These are phyloP conservation scores for Mastigias papua DNA, from an alignment of 30 jellyfish, hydroid and myxozoan genomes.

Conservation along the genomic window DNA sequence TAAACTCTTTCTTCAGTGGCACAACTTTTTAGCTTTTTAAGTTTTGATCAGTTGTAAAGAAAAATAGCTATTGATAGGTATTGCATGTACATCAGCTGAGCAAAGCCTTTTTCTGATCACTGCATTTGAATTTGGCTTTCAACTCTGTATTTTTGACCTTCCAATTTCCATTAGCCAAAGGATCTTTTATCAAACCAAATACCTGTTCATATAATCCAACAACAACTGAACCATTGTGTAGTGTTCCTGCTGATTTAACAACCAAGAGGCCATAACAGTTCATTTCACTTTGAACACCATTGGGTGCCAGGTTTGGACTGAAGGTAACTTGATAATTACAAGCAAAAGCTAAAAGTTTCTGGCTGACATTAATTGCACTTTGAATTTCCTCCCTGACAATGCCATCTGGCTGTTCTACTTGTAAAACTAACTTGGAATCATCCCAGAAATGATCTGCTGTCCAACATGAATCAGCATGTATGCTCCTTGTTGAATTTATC, in stretches of 20 bases:
- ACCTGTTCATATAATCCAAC: slow-evolving; percentile 63
- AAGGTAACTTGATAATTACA: not conserved
- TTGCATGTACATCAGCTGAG: not conserved
- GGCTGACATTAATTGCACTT: slow-evolving; percentile 37
- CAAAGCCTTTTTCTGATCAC: not conserved
- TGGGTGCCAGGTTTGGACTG: slow-evolving; percentile 34
- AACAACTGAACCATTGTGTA: slow-evolving; percentile 33
- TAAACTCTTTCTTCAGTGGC: too few relatives aligned
- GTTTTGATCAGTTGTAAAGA: too few relatives aligned
- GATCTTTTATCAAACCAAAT: slow-evolving; percentile 61
- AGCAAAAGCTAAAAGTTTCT: not conserved
- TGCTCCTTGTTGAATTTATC: slow-evolving; percentile 7
- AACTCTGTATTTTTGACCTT: slow-evolving; percentile 61
- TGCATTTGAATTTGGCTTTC: slow-evolving; percentile 8
- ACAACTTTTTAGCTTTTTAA: too few relatives aligned
- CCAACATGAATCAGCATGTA: slow-evolving; percentile 12
- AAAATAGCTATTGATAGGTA: not conserved
- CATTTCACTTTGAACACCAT: slow-evolving; percentile 47
- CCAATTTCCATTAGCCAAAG: slow-evolving; percentile 60
- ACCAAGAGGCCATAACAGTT: slow-evolving; percentile 58
- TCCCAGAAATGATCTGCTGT: slow-evolving; percentile 53
- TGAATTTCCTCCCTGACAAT: slow-evolving; percentile 18
- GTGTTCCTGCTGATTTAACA: slow-evolving; percentile 53
- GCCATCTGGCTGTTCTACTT: slow-evolving; percentile 55
- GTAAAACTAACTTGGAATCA: slow-evolving; percentile 50